Base-by-base conservation (phyloP, 2,797 vertebrate genomes). In the Bryconaethiops microstoma region DNA sequence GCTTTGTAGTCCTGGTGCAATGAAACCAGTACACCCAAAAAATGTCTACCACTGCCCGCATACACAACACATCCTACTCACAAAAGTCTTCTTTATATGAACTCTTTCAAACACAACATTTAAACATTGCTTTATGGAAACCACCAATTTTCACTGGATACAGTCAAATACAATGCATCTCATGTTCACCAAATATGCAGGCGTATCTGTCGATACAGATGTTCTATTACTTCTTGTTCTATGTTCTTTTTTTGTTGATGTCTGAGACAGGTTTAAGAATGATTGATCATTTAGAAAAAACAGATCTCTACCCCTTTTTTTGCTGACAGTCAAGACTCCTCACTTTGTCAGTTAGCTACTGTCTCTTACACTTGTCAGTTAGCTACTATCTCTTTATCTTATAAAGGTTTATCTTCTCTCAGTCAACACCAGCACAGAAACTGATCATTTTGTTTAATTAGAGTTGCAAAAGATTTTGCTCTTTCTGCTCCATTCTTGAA, bases 51-150 rank as follows among this genome's bases (percentile, higher is more conserved):
- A 35, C 59, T 25, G 16, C 60, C 29, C 19, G 1, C 17, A 80
- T 42, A 78, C 73, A 82, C 65, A 59, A 72, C 60, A 81, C 68
- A 42, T 74, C 54, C 65, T 76, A 76, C 25, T 73, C 81, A 79
- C 76, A 77, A 52, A 70, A 17, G 42, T 74, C 68, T 45, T 64
- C 52, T 76, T 45, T 13, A 76, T 29, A n/a, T 63, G 14, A 67
- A 74, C 63, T 68, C 40, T 69, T 73, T 74, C 50, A 7, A 77
- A 64, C 75, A 65, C 72, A 25, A 79, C 68, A 82, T 55, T 69
- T 77, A 69, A 74, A 48, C 50, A 55, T 57, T 78, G 25, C 76
- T 79, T 3, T 10, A 68, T 10, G 7, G 35, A 81, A 83, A 82
- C 76, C 76, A 74, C 25, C 74, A 73, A 81, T 67, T 67, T 63